Evolutionary conservation across 2,797 vertebrate species (phyloP).

Genomic region (Malurus leucopterus): DNA sequence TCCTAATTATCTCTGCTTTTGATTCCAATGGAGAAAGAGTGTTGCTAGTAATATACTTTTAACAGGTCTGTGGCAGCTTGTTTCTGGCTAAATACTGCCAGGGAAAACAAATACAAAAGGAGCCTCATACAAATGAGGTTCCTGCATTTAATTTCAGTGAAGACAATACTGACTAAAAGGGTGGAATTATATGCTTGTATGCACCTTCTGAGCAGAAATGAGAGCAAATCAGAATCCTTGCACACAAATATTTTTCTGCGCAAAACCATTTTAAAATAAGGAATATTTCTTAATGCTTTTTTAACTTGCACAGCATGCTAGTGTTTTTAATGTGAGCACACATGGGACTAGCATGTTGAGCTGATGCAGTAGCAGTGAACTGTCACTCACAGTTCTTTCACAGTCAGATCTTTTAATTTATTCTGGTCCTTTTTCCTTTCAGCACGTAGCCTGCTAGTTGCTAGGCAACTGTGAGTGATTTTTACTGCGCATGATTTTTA

Average conservation of each 20-base stretch:
- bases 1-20: neutral
- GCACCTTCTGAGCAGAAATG: neutral
- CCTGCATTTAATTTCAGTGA: neutral
- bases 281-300: neutral
- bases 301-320: neutral
- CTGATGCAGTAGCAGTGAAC: conserved; percentile 5
- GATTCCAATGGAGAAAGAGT: neutral
- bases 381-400: conserved; percentile 54
- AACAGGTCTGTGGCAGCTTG: neutral
- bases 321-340: neutral
- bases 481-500: conserved; percentile 65
- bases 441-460: conserved; percentile 70
- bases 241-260: neutral
- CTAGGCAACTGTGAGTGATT: conserved; percentile 71
- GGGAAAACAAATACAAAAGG: neutral
- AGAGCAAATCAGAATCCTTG: neutral
- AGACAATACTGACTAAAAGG: neutral
- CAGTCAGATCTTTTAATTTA: conserved; percentile 70
- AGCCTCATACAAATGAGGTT: neutral
- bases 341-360: neutral
- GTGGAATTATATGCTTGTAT: neutral
- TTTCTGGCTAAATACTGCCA: neutral
- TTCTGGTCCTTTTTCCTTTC: conserved; percentile 69
- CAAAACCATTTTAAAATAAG: neutral
- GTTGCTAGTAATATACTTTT: neutral